phyloP scores from a whole-genome alignment of 2,113 vertebrate genomes.

The Archocentrus centrarchus region DNA sequence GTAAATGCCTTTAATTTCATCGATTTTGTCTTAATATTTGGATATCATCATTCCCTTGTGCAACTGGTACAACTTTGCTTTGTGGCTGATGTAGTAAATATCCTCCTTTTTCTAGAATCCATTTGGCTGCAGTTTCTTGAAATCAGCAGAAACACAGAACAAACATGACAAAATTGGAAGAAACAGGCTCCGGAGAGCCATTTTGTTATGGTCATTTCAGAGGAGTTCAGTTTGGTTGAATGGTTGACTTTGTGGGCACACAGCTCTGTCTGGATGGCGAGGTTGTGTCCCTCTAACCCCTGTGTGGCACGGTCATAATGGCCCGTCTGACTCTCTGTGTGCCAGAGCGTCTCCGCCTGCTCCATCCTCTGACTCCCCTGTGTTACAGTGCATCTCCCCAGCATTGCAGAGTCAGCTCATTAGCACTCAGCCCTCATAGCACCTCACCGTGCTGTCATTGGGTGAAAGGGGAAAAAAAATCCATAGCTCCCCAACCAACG shows the following conservation, averaged over 20 bases:
- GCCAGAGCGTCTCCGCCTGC: slow-evolving; percentile 48
- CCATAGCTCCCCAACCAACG: slow-evolving; percentile 88
- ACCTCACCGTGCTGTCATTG: slow-evolving; percentile 93
- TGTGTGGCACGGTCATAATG: slow-evolving; percentile 60
- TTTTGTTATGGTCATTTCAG: slow-evolving; percentile 50
- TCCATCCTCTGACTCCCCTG: slow-evolving; percentile 84
- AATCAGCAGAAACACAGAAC: slow-evolving; percentile 26
- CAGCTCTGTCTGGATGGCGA: slow-evolving; percentile 5
- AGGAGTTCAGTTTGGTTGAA: slow-evolving; percentile 29
- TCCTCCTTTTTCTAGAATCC: neutral
- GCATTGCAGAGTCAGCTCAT: slow-evolving; percentile 98
- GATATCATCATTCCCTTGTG: slow-evolving; percentile 5
- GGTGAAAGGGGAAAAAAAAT: slow-evolving; percentile 83
- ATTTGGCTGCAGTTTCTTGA: slow-evolving; percentile 20
- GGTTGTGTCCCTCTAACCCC: slow-evolving; percentile 42
- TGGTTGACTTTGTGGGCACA: slow-evolving; percentile 15
- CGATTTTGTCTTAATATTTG: neutral
- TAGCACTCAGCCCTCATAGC: slow-evolving; percentile 98
- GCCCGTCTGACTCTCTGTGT: slow-evolving; percentile 54
- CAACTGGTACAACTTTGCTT: slow-evolving; percentile 33
- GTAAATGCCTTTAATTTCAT: neutral
- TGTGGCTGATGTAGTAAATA: slow-evolving; percentile 25
- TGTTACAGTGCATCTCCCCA: slow-evolving; percentile 86
- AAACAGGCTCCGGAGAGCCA: slow-evolving; percentile 16
- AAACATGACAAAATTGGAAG: slow-evolving; percentile 1